Conservation (phyloP, 53 echinoderm and acorn worm genomes). For the Arbacia lixula region DNA sequence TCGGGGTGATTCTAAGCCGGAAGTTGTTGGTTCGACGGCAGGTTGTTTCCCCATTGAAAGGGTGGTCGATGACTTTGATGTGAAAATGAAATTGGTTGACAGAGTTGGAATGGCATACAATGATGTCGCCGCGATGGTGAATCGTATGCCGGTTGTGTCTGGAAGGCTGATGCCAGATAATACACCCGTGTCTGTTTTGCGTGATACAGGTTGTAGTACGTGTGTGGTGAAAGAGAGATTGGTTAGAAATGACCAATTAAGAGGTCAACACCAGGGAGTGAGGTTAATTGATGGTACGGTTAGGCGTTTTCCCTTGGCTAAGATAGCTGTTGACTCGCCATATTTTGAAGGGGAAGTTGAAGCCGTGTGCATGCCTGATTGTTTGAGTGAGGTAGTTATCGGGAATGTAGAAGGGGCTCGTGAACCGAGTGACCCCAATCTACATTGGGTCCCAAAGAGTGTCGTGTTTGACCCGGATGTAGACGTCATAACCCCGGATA, state of each 20-base stretch:
- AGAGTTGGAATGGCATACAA: slow-evolving; percentile 10
- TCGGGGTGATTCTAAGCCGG: background rate
- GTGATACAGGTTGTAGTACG: slow-evolving; percentile 25
- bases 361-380: slow-evolving; percentile 1
- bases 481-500: background rate
- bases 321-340: slow-evolving; percentile 31
- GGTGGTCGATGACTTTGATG: no score
- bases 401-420: slow-evolving; percentile 13
- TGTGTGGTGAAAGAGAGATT: slow-evolving; percentile 27
- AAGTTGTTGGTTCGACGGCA: background rate
- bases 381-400: slow-evolving; percentile 17
- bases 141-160: background rate
- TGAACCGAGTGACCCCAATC: slow-evolving; percentile 18
- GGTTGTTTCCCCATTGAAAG: background rate
- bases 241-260: background rate
- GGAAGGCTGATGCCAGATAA: slow-evolving; percentile 3
- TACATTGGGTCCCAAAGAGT: slow-evolving; percentile 8
- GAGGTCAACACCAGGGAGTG: background rate
- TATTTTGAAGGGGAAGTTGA: slow-evolving; percentile 39
- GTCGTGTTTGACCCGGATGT: background rate
- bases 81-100: background rate
- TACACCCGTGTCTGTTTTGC: slow-evolving; percentile 1
- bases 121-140: background rate
- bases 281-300: slow-evolving; percentile 17
- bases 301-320: background rate